phyloP scores from a whole-genome alignment of 2,888 invertebrate genomes.

The Rhagonycha lutea region DNA sequence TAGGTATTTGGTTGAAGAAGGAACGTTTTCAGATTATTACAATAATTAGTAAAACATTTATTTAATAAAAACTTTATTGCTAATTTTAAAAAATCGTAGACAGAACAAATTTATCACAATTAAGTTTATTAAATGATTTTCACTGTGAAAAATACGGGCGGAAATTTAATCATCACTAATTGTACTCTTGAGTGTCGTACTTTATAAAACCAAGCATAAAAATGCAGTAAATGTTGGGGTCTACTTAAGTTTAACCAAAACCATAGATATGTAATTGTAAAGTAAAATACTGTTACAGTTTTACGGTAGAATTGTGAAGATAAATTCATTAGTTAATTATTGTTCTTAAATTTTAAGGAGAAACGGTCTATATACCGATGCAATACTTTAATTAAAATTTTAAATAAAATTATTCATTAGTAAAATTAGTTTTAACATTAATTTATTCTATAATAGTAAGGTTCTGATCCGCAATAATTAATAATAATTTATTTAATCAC shows the following conservation, averaged over 20 bases:
- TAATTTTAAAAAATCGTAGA: slow-evolving; percentile 19
- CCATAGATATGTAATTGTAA: slow-evolving; percentile 1
- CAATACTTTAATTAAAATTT: not conserved
- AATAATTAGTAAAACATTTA: not conserved
- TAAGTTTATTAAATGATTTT: slow-evolving; percentile 38
- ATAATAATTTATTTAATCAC: not conserved
- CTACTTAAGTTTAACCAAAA: slow-evolving; percentile 28
- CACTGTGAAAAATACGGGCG: slow-evolving; percentile 36
- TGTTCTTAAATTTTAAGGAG: not conserved
- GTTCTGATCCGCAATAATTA: not conserved
- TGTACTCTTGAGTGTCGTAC: slow-evolving; percentile 33
- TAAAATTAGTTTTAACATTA: not conserved
- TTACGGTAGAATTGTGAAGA: not conserved
- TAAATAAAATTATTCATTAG: not conserved
- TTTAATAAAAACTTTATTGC: slow-evolving; percentile 8
- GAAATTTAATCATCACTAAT: slow-evolving; percentile 39
- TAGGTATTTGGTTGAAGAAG: not conserved
- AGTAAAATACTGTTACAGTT: slow-evolving; percentile 1
- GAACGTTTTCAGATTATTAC: not conserved
- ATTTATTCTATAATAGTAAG: not conserved
- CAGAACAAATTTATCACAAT: slow-evolving; percentile 38
- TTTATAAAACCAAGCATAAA: slow-evolving; percentile 29
- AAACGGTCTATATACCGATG: not conserved
- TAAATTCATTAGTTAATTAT: slow-evolving; percentile 4
- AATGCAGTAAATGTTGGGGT: slow-evolving; percentile 26